Conservation (phyloP, 2,113 vertebrate genomes). For the Brachionichthys hirsutus region DNA sequence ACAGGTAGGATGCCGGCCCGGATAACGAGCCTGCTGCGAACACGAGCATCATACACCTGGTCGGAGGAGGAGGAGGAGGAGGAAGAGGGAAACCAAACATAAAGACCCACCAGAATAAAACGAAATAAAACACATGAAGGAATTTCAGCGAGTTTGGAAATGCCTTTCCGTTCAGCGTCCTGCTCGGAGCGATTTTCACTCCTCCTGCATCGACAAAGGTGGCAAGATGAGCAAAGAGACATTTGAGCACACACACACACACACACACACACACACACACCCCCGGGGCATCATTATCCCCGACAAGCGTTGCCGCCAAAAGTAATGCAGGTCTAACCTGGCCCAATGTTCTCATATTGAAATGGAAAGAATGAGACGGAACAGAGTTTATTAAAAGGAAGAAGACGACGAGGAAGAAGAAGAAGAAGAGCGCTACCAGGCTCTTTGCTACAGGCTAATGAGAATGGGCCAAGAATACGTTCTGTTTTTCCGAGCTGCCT, state of each 20-base stretch:
- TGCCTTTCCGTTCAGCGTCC: constrained; percentile 55
- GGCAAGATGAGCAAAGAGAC: constrained; percentile 68
- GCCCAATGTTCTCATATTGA: constrained; percentile 55
- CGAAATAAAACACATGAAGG: constrained; percentile 54
- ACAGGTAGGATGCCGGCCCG: constrained; percentile 48
- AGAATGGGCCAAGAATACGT: constrained; percentile 56
- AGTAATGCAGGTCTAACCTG: constrained; percentile 65
- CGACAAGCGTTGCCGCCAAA: constrained; percentile 59
- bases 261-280: constrained; percentile 31
- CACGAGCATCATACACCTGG: constrained; percentile 40
- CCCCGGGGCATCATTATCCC: constrained; percentile 67
- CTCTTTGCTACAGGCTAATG: constrained; percentile 68
- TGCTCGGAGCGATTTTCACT: constrained; percentile 54
- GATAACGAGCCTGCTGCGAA: constrained; percentile 54
- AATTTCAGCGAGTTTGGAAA: constrained; percentile 60
- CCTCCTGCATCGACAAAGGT: constrained; percentile 46
- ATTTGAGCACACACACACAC: constrained; percentile 50
- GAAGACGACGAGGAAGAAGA: constrained; percentile 14
- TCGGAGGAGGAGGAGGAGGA: constrained; percentile 18
- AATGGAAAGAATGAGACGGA: constrained; percentile 51
- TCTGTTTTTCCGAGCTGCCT: constrained; percentile 21
- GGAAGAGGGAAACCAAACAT: constrained; percentile 11
- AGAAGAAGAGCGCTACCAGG: constrained; percentile 38
- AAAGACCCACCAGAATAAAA: constrained; percentile 37
- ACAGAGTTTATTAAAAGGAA: constrained; percentile 54